Conservation (phyloP, 2,113 vertebrate genomes). For the Anthoscopus minutus region DNA sequence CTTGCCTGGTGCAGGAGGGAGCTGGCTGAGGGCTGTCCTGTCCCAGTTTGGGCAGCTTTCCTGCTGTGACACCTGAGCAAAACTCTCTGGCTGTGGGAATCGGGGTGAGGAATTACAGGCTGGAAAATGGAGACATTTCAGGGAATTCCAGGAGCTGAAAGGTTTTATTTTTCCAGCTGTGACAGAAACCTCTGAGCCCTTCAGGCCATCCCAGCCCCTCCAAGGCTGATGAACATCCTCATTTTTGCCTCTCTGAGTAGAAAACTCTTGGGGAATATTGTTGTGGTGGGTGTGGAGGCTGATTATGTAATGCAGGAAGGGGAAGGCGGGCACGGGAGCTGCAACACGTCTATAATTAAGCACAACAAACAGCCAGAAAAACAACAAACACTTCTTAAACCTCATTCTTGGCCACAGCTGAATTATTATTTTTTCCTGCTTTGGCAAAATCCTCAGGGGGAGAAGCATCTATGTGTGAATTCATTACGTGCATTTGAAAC, state of each 20-base stretch:
- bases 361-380: neutral
- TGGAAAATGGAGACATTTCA: neutral
- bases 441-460: neutral
- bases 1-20: neutral
- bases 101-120: rapidly evolving
- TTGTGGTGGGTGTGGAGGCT: neutral
- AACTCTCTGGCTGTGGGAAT: neutral
- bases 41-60: neutral
- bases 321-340: slow-evolving; percentile 19
- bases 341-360: slow-evolving; percentile 32
- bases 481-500: neutral
- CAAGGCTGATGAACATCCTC: neutral
- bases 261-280: neutral
- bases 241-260: rapidly evolving
- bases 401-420: neutral
- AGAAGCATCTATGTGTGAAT: neutral
- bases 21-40: neutral
- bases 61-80: no score
- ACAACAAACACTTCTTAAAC: neutral
- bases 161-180: no score
- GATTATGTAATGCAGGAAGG: neutral
- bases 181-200: neutral
- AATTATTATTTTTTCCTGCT: slow-evolving; percentile 10
- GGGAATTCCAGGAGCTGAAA: neutral
- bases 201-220: neutral